phyloP scores from a whole-genome alignment of 2,113 vertebrate species.

The Oryzias melastigma region DNA sequence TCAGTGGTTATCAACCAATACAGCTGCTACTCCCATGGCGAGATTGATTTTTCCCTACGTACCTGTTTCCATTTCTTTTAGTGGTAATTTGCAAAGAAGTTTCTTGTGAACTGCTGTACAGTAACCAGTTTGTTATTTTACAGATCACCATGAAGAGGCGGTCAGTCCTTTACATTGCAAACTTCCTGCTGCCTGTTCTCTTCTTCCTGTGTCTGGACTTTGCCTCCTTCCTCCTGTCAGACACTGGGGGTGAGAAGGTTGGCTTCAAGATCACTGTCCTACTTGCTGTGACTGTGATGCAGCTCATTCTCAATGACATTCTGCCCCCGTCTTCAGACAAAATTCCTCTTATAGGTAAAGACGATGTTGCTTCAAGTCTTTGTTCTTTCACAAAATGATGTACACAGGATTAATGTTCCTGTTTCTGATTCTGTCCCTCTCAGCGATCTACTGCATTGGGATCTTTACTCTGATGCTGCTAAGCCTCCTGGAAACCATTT shows the following conservation, averaged over 20 bases:
- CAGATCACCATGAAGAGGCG: conserved; percentile 76
- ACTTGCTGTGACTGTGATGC: conserved; percentile 69
- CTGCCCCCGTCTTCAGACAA: conserved; percentile 61
- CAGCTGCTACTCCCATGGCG: no score
- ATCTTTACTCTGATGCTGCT: conserved; percentile 77
- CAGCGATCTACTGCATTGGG: conserved; percentile 63
- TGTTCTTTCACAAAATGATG: not conserved
- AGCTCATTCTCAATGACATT: conserved; percentile 72
- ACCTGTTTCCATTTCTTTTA: not conserved
- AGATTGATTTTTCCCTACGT: no score
- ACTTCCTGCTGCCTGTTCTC: conserved; percentile 76
- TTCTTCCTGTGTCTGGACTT: conserved; percentile 79
- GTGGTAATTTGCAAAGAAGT: not conserved
- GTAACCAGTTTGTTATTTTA: not conserved
- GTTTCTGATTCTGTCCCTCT: not conserved
- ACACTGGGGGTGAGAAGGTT: conserved; percentile 73
- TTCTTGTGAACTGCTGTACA: not conserved
- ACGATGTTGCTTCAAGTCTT: not conserved
- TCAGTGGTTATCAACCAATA: no score
- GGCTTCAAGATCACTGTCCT: conserved; percentile 68
- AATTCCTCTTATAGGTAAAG: conserved; percentile 68
- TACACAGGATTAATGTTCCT: not conserved
- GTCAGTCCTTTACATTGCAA: conserved; percentile 73
- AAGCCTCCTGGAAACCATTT: conserved; percentile 74
- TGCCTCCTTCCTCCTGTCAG: conserved; percentile 75